Conservation (phyloP, 2,797 vertebrate genomes). For the Alca torda region DNA sequence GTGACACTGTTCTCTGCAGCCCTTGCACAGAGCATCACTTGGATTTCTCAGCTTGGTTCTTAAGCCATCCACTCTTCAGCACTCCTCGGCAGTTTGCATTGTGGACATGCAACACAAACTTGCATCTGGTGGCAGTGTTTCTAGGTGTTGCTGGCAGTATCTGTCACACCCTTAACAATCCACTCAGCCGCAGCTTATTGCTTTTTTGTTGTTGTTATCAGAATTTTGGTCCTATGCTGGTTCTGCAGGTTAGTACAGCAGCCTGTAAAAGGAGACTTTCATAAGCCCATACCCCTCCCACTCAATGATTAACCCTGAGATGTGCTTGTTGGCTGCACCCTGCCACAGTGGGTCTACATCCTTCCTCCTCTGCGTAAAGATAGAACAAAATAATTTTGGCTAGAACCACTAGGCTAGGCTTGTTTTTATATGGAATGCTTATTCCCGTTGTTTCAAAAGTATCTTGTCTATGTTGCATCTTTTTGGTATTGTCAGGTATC, state of each 20-base stretch:
- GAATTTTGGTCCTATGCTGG: neutral
- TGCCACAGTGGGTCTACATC: neutral
- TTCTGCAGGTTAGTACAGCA: conserved; percentile 24
- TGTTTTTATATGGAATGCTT: neutral
- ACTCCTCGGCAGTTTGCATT: neutral
- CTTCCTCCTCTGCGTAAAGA: neutral
- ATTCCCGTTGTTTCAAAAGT: neutral
- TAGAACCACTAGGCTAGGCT: neutral
- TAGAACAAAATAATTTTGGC: neutral
- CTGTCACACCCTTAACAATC: neutral
- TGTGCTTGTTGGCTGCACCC: neutral
- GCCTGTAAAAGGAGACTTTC: neutral
- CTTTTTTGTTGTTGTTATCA: neutral
- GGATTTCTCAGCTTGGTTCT: neutral
- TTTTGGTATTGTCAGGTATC: neutral
- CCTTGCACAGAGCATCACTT: neutral
- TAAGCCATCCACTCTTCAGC: neutral
- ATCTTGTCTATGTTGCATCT: accelerated
- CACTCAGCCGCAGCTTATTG: neutral
- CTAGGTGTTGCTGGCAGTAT: neutral
- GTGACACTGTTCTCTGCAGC: neutral
- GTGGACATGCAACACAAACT: neutral
- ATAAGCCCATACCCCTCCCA: neutral
- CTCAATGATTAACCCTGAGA: neutral
- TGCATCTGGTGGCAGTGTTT: neutral